phyloP scores from a whole-genome alignment of 2,113 vertebrate genomes.

The Ibidorhyncha struthersii region DNA sequence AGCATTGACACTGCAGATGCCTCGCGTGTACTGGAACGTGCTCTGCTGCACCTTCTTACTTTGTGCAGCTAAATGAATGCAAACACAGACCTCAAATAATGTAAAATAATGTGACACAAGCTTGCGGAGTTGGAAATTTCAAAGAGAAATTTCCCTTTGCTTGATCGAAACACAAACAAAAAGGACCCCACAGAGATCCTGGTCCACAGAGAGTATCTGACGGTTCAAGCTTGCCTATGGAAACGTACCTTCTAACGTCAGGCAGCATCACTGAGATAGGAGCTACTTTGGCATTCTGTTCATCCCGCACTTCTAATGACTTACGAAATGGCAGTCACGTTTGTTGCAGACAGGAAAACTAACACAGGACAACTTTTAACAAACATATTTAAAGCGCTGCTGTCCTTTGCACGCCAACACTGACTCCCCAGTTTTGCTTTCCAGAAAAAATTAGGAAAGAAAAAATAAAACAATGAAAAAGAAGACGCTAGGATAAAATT shows the following conservation, averaged over 20 bases:
- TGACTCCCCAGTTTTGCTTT: neutral
- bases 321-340: neutral
- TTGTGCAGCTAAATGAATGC: neutral
- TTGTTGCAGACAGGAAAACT: neutral
- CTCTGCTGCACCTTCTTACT: neutral
- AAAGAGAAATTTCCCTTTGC: neutral
- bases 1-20: neutral
- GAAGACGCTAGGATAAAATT: neutral
- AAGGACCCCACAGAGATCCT: neutral
- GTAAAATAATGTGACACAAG: neutral
- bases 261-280: neutral
- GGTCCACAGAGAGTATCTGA: neutral
- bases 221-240: neutral
- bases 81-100: neutral
- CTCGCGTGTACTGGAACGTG: fast-evolving
- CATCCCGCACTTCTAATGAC: neutral
- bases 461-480: neutral
- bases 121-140: neutral
- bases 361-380: neutral
- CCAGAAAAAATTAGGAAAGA: neutral
- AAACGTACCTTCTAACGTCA: neutral
- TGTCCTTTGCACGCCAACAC: neutral
- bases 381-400: neutral
- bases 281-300: neutral
- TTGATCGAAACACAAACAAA: neutral